phyloP scores from a whole-genome alignment of 2,113 vertebrate genomes.

The Tachysurus fulvidraco region DNA sequence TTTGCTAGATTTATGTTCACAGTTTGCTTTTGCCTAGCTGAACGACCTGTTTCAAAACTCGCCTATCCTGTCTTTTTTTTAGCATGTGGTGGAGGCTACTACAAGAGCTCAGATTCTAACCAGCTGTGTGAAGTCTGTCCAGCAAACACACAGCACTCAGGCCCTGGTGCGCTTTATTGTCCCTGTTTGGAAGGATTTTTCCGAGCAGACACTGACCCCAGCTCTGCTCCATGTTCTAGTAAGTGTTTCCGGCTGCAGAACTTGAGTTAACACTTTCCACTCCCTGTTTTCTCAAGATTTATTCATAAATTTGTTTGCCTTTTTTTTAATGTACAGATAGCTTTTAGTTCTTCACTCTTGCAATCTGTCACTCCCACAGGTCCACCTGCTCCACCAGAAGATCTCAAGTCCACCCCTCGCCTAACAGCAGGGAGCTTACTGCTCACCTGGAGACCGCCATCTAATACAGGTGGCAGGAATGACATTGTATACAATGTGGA shows the following conservation, averaged over 20 bases:
- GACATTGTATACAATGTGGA: slow-evolving; percentile 83
- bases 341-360: too few relatives aligned
- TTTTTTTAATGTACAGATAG: neutral
- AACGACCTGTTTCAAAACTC: neutral
- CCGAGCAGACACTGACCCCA: slow-evolving; percentile 73
- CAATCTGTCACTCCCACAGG: slow-evolving; percentile 65
- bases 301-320: neutral
- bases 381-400: slow-evolving; percentile 80
- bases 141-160: slow-evolving; percentile 74
- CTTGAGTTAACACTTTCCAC: neutral
- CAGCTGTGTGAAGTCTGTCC: slow-evolving; percentile 79
- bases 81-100: slow-evolving; percentile 86
- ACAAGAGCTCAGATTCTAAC: slow-evolving; percentile 74
- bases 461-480: slow-evolving; percentile 77
- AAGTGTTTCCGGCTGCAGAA: slow-evolving; percentile 53
- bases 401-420: slow-evolving; percentile 70
- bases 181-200: slow-evolving; percentile 83
- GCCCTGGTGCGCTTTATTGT: slow-evolving; percentile 71
- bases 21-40: neutral
- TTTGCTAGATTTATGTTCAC: neutral
- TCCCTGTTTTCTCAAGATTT: neutral
- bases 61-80: slow-evolving; percentile 25
- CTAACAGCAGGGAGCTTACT: slow-evolving; percentile 78
- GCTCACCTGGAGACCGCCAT: slow-evolving; percentile 83
- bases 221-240: slow-evolving; percentile 81